Evolutionary conservation across 2,888 invertebrate genomes (phyloP).

Genomic region (Microplitis deprimator): DNA sequence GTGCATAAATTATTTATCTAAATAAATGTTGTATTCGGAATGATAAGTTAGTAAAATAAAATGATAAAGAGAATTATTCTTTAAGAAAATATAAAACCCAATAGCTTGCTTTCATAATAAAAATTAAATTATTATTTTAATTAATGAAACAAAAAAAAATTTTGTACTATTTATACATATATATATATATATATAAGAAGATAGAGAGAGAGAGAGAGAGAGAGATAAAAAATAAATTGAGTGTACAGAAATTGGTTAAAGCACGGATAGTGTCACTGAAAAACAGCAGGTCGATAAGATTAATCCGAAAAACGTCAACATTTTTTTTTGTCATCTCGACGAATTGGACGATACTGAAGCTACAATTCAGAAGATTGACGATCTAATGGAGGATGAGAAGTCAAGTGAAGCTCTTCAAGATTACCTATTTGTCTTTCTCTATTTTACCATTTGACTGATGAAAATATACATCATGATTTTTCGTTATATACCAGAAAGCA

Average conservation of each 20-base stretch:
- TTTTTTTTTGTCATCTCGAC: conserved; percentile 33
- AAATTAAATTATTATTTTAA: too few species aligned
- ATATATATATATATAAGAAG: too few species aligned
- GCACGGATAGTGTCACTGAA: conserved; percentile 13
- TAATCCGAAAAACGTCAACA: conserved; percentile 32
- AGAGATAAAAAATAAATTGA: too few species aligned
- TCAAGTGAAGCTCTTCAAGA: conserved; percentile 23
- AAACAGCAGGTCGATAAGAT: conserved; percentile 26
- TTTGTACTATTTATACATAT: too few species aligned
- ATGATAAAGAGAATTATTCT: too few species aligned
- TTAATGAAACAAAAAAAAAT: too few species aligned
- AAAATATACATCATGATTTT: background rate
- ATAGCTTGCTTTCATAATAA: too few species aligned
- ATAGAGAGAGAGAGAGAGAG: too few species aligned
- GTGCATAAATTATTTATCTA: conserved; percentile 13
- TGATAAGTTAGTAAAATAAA: too few species aligned
- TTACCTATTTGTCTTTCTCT: conserved; percentile 18
- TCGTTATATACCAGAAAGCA: too few species aligned
- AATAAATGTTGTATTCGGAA: too few species aligned
- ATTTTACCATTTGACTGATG: conserved; percentile 16
- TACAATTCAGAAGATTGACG: conserved; percentile 37
- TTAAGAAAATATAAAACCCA: too few species aligned
- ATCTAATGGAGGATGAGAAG: conserved; percentile 30
- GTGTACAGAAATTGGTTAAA: background rate
- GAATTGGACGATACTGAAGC: conserved; percentile 34